Percentiles rank a stretch among this genome's conserved stretches.
Evolutionary conservation across 2,797 vertebrate genomes (phyloP).

Genomic region (Galaxias olidus): DNA sequence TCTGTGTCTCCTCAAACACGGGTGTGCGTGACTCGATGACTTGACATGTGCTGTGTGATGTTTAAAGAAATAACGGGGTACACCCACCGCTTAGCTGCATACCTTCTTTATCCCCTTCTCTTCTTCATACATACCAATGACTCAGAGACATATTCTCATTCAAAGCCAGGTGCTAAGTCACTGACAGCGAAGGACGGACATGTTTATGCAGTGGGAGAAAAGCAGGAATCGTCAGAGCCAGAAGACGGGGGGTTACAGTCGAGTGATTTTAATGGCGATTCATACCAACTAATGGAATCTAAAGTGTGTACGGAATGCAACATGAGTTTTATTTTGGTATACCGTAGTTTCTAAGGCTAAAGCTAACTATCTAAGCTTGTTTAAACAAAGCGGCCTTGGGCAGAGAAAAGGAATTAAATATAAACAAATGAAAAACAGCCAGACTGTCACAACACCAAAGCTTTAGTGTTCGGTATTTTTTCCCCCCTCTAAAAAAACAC

Average conservation of each 20-base stretch:
- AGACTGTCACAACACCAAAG: constrained; percentile 15
- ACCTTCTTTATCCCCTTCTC: constrained; percentile 1
- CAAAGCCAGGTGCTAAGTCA: constrained; percentile 31
- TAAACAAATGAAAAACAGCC: constrained; percentile 3
- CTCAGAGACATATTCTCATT: constrained; percentile 29
- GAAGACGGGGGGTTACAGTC: constrained; percentile 52
- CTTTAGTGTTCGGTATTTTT: background rate
- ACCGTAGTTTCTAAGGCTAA: too few species aligned
- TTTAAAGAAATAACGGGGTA: too few species aligned
- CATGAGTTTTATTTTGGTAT: constrained; percentile 32
- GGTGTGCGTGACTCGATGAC: too few species aligned
- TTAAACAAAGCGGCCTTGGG: constrained; percentile 37
- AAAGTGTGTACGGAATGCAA: constrained; percentile 47
- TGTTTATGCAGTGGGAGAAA: constrained; percentile 41
- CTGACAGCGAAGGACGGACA: constrained; percentile 44
- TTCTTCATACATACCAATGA: constrained; percentile 22
- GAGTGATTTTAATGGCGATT: constrained; percentile 60
- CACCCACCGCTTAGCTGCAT: too few species aligned
- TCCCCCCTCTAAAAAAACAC: too few species aligned
- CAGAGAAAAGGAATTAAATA: background rate
- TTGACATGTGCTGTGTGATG: too few species aligned
- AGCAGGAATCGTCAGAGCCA: constrained; percentile 40
- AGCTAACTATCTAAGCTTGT: constrained; percentile 2
- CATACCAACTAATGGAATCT: constrained; percentile 48
- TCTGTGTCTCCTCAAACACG: too few species aligned